Evolutionary conservation across 2,797 vertebrate genomes (phyloP).

Genomic region (Chelonia mydas): DNA sequence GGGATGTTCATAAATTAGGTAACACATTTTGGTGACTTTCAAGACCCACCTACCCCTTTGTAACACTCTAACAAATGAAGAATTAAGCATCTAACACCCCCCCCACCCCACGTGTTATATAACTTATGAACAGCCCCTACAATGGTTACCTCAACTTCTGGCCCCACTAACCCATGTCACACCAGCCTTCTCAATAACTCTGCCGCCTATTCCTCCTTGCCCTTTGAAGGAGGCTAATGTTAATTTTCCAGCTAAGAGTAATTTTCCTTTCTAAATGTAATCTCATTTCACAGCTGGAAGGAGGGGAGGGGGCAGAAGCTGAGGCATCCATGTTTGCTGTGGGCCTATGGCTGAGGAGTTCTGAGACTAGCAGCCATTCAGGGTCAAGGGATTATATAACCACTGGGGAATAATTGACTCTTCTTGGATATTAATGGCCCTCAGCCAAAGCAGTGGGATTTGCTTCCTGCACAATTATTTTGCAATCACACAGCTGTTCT

Average conservation of each 20-base stretch:
- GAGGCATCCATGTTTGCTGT: background rate
- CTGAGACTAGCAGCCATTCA: background rate
- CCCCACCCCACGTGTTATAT: background rate
- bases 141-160: background rate
- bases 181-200: background rate
- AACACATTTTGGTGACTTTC: background rate
- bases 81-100: background rate
- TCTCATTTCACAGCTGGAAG: rapidly evolving
- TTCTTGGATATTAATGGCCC: background rate
- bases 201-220: background rate
- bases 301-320: rapidly evolving
- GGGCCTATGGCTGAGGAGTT: background rate
- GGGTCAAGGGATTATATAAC: background rate
- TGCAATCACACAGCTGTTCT: background rate
- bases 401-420: background rate
- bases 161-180: background rate
- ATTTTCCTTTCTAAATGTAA: background rate
- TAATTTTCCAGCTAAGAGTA: background rate
- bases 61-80: background rate
- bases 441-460: background rate
- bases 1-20: background rate
- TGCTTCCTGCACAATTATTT: background rate
- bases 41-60: background rate
- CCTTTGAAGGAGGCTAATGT: background rate
- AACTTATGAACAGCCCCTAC: background rate